Base-by-base conservation (phyloP, 2,113 vertebrate species). In the Ariopsis seemanni region DNA sequence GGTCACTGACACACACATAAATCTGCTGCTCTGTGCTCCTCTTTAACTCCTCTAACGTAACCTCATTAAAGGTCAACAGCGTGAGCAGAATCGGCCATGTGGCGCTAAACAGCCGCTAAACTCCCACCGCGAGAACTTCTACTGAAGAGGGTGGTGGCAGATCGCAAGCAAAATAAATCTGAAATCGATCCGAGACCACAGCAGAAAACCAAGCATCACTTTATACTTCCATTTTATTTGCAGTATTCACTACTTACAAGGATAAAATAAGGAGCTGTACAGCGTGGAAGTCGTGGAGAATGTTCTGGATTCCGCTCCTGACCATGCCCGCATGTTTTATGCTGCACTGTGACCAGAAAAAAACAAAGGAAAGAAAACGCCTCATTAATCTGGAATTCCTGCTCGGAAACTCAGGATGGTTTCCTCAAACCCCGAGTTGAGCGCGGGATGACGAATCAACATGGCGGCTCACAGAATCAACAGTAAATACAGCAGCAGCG, bases 1-100 rank as follows among this genome's bases (percentile, higher is more conserved):
- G 91, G 91, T 92, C 86, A 92, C 87, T 20, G 85, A 22, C 12
- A 4, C 1, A 18, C 12, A 48, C 74, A 69, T 87, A 85, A 92
- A 92, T 67, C 77, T 91, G 90, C 63, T 91, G 42, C 86, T 81
- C 27, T 7, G 78, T 30, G 27, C 42, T 52, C 22, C 3, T 7
- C 20, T 18, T 25, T 52, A 34, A 30, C 34, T 58, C 10, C 48
- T 77, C 74, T 14, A 4, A 7, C 25, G 11, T 22, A 2, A 12
- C 20, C 25, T 0, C 1, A 2, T n/a, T 77, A 25, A 52, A 74
- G 34, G 7, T 4, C 18, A 8, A 20, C 34, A 71, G 12, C 18
- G 2, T 52, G 11, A 25, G 10, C 14, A 79, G 52, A 0, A 11
- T n/a, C 50, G 12, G 22, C 12, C 50, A 27, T 53, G 10, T 15